Base-by-base conservation (phyloP, 2,113 vertebrate species). In the human region DNA sequence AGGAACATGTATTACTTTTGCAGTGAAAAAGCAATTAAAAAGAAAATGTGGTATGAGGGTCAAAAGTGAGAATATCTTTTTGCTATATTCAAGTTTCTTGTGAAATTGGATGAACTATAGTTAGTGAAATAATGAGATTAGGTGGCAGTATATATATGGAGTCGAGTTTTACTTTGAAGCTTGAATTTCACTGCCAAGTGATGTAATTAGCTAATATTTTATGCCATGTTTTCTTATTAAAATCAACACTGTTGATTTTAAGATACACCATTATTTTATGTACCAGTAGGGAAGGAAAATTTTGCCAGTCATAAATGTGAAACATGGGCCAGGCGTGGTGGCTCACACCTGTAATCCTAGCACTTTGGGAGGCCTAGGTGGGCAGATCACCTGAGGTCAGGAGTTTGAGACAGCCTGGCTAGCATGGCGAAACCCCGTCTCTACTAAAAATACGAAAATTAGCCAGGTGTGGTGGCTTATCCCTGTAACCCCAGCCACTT, bases 61-160 rank as follows among this genome's bases (percentile, higher is more conserved):
- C 64, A 96, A 88, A 75, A 57, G 70, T 40, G n/a, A 95, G 90
- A 97, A 38, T 75, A 13, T 75, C 11, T 64, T 40, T 91, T 85
- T 89, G 73, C 14, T 86, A 3, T 94, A 66, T 90, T 75, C 3
- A 38, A 80, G 4, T 89, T 78, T 66, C 8, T 32, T 84, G 22
- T 97, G 61, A 81, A 89, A 68, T 96, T 82, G 35, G 35, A 16
- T 92, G 50, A 78, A 57, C 13, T 3, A 0, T 86, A 18, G 30
- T 79, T 93, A 8, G 18, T 52, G 75, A 88, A 30, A 1, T 79
- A 83, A 14, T 86, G 40, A 10, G 59, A 52, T 94, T 73, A 90
- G 43, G 10, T 83, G 52, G 27, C 23, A 89, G 3, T 76, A 20
- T 52, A 14, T 81, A 17, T 84, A 27, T 50, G 7, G 8, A 86